phyloP scores from a whole-genome alignment of 1,140 invertebrate genomes.

The Aphaenogaster rudis region DNA sequence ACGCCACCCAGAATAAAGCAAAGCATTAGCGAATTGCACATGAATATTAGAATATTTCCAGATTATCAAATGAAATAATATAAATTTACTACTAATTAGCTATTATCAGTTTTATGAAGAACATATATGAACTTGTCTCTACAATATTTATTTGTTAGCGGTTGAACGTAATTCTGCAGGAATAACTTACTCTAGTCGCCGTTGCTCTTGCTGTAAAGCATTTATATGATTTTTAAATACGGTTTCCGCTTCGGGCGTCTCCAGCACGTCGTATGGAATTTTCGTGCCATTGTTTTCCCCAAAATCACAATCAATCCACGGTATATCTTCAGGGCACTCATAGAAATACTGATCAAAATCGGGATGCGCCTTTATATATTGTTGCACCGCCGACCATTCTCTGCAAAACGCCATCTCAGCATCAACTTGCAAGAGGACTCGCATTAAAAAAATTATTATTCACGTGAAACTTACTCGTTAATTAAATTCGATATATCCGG shows the following conservation, averaged over 20 bases:
- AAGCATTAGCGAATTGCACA: constrained; percentile 82
- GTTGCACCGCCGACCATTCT: constrained; percentile 95
- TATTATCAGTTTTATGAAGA: not conserved
- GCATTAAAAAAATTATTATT: not conserved
- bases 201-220: constrained; percentile 95
- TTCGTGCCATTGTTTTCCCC: constrained; percentile 90
- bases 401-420: constrained; percentile 86
- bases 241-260: constrained; percentile 95
- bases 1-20: constrained; percentile 86
- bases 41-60: constrained; percentile 62
- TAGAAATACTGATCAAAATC: constrained; percentile 97
- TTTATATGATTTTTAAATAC: constrained; percentile 97
- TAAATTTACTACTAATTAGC: constrained; percentile 18
- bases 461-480: constrained; percentile 88
- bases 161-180: not conserved
- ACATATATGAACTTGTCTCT: not conserved
- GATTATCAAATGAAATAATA: constrained; percentile 43
- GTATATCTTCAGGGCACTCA: constrained; percentile 92
- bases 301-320: constrained; percentile 93
- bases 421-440: not conserved
- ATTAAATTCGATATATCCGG: constrained; percentile 93
- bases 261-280: constrained; percentile 96
- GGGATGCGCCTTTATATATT: constrained; percentile 94
- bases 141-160: constrained; percentile 4
- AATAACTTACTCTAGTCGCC: constrained; percentile 94